These are phyloP conservation scores for Sarcoramphus papa DNA, from an alignment of 2,797 vertebrate genomes.

Conservation along the genomic window DNA sequence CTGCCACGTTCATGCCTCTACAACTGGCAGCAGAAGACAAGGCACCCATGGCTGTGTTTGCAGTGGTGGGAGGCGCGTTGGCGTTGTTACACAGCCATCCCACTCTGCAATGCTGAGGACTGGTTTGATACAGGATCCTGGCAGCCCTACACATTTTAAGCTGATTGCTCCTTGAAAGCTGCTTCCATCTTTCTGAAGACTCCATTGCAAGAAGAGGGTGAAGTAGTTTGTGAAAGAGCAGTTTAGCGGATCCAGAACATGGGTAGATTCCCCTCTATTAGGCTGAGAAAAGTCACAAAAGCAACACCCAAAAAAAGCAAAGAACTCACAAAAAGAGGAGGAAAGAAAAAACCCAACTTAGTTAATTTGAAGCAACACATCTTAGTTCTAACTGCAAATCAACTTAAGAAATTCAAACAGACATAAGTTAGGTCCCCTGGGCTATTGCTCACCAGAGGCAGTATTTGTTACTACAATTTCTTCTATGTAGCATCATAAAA, in stretches of 20 bases:
- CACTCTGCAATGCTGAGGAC: neutral
- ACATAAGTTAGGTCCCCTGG: neutral
- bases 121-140: neutral
- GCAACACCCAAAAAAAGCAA: neutral
- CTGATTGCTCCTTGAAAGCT: neutral
- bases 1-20: neutral
- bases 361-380: neutral
- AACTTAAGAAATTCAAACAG: neutral
- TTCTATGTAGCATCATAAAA: neutral
- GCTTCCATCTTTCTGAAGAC: neutral
- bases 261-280: neutral
- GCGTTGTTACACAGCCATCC: neutral
- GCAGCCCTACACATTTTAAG: neutral
- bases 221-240: neutral
- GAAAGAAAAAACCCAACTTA: neutral
- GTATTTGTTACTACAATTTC: neutral
- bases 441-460: neutral
- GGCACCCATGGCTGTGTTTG: neutral
- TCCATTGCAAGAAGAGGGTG: neutral
- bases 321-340: neutral
- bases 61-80: fast-evolving
- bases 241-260: neutral
- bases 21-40: neutral
- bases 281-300: neutral
- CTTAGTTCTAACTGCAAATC: neutral